Evolutionary conservation across 2,113 vertebrate species (phyloP).

Genomic region (Eptesicus fuscus): DNA sequence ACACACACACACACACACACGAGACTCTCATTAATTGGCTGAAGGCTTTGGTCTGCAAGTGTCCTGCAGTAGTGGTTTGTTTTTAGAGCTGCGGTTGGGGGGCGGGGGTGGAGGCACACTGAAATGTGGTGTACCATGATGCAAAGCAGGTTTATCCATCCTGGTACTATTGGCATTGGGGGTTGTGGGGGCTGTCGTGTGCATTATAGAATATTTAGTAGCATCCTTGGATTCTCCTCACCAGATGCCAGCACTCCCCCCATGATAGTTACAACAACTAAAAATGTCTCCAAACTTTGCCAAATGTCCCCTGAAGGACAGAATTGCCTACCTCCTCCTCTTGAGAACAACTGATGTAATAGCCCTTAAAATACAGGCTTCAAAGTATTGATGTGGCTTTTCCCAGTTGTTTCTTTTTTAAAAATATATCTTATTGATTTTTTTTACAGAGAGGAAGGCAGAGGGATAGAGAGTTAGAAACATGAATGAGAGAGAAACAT

Average conservation of each 20-base stretch:
- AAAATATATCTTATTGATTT: too few relatives aligned
- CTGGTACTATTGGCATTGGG: not conserved
- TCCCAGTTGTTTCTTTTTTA: not conserved
- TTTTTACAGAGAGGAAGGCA: too few relatives aligned
- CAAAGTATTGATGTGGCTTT: not conserved
- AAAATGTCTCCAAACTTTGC: not conserved
- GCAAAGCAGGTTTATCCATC: not conserved
- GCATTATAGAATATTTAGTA: not conserved
- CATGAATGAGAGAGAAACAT: too few relatives aligned
- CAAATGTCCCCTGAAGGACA: not conserved
- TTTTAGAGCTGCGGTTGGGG: not conserved
- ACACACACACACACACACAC: not conserved
- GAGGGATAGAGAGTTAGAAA: too few relatives aligned
- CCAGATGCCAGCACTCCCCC: not conserved
- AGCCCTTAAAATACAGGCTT: not conserved
- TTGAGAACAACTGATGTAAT: not conserved
- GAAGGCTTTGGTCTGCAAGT: not conserved
- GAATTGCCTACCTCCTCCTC: not conserved
- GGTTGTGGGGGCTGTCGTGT: not conserved
- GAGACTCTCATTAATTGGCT: not conserved
- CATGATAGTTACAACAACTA: not conserved
- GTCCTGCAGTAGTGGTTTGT: not conserved
- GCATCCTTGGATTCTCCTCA: not conserved
- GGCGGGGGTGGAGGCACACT: not conserved
- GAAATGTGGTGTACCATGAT: not conserved